Evolutionary conservation across 1,140 invertebrate species (phyloP).

Genomic region (Homalodisca vitripennis): DNA sequence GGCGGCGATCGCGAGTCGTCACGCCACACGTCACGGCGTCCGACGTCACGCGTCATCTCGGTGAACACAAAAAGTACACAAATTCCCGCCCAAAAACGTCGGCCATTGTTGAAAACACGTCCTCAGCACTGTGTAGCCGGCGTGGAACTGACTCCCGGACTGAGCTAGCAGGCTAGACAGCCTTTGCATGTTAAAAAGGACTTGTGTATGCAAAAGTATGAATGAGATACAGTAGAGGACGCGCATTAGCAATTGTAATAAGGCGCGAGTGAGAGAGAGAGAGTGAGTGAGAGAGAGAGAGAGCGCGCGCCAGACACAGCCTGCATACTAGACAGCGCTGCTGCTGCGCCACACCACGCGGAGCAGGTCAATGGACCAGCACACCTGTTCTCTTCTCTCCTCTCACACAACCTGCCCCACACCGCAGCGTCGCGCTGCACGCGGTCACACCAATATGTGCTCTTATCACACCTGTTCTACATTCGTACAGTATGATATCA

Average conservation of each 20-base stretch:
- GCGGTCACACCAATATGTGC: too few relatives aligned
- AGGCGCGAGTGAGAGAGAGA: conserved; percentile 36
- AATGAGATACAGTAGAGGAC: conserved; percentile 40
- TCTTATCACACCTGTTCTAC: too few relatives aligned
- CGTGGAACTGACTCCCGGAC: conserved; percentile 28
- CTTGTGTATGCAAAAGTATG: conserved; percentile 44
- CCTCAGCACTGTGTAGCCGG: conserved; percentile 17
- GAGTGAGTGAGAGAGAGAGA: conserved; percentile 10
- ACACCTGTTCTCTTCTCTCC: background rate
- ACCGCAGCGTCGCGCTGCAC: too few relatives aligned
- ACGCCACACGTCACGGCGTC: background rate
- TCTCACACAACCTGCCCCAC: too few relatives aligned
- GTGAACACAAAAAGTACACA: conserved; percentile 3
- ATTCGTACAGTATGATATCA: too few relatives aligned
- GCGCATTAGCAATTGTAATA: conserved; percentile 44
- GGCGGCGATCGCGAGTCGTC: background rate
- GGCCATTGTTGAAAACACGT: conserved; percentile 25
- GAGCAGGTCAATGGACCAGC: conserved; percentile 19
- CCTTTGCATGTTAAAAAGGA: conserved; percentile 46
- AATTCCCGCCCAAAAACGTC: conserved; percentile 26
- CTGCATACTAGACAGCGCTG: conserved; percentile 11
- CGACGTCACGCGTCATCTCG: conserved; percentile 19
- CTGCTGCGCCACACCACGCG: too few relatives aligned
- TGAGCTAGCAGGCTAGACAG: conserved; percentile 36
- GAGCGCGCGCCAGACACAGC: conserved; percentile 20